A percentile compares a stretch with the other conserved stretches of the same genome.
Conservation (phyloP, 2,113 vertebrate species). For the Scalopus aquaticus region DNA sequence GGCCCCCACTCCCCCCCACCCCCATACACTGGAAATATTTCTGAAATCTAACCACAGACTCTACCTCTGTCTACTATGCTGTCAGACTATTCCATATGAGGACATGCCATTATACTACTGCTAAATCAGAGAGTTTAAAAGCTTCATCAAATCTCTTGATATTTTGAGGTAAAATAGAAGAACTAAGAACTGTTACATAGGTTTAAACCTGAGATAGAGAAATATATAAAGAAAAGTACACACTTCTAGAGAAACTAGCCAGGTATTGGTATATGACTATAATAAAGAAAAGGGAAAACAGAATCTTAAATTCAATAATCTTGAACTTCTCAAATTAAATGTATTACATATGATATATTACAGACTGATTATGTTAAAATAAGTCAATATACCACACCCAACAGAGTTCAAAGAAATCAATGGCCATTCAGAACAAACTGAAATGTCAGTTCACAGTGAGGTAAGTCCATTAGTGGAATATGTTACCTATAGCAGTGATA, state of each 20-base stretch:
- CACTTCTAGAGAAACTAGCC: neutral
- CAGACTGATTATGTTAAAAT: neutral
- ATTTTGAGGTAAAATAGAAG: neutral
- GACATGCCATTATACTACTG: neutral
- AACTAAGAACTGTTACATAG: neutral
- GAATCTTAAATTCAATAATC: neutral
- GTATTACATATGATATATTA: neutral
- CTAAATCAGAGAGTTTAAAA: neutral
- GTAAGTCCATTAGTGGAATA: neutral
- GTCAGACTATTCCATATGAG: neutral
- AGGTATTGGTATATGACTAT: neutral
- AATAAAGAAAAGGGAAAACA: neutral
- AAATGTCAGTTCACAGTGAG: neutral
- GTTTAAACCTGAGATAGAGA: neutral
- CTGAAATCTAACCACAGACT: neutral
- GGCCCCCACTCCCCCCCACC: too few relatives aligned
- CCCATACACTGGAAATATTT: neutral
- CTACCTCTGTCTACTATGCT: neutral
- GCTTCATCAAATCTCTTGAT: slow-evolving; percentile 11
- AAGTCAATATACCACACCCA: neutral
- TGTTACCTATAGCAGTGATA: neutral
- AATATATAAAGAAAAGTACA: neutral
- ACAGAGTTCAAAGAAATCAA: slow-evolving; percentile 11
- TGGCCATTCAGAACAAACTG: neutral
- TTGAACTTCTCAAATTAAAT: slow-evolving; percentile 20